A percentile compares a stretch with the other conserved stretches of the same genome.
Conservation (phyloP, 2,113 vertebrate genomes). For the Verasper variegatus region DNA sequence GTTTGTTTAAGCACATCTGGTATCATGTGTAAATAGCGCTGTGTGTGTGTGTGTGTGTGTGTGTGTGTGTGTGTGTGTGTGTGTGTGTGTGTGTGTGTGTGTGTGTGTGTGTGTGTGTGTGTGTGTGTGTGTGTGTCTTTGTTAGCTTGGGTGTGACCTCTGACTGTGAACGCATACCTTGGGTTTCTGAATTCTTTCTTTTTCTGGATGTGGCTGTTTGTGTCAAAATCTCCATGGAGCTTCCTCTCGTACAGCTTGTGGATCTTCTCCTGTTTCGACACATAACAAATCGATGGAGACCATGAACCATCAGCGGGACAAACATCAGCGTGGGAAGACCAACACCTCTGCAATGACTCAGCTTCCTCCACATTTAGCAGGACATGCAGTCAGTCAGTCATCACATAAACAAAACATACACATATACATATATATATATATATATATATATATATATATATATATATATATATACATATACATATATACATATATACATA, state of each 20-base stretch:
- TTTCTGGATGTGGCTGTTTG: conserved; percentile 96
- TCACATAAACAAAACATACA: not conserved
- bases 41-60: not conserved
- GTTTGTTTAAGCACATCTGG: not conserved
- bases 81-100: not conserved
- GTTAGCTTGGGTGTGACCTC: not conserved
- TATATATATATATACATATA: not conserved
- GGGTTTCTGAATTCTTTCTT: conserved; percentile 99
- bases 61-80: not conserved
- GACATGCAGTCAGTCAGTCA: not conserved
- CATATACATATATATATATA: not conserved
- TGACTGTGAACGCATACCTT: conserved; percentile 81
- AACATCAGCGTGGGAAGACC: not conserved
- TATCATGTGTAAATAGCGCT: not conserved
- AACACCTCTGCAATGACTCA: not conserved
- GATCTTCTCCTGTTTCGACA: conserved; percentile 91
- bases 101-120: not conserved
- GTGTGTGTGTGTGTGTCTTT: not conserved
- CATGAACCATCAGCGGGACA: not conserved
- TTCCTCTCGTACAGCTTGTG: conserved; percentile 94
- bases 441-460: rapidly evolving
- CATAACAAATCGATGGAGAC: conserved; percentile 13
- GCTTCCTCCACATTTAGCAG: conserved; percentile 8
- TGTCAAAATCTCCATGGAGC: conserved; percentile 94
- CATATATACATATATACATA: not conserved